phyloP scores from a whole-genome alignment of 2,888 invertebrate genomes.

The Acleris sparsana region DNA sequence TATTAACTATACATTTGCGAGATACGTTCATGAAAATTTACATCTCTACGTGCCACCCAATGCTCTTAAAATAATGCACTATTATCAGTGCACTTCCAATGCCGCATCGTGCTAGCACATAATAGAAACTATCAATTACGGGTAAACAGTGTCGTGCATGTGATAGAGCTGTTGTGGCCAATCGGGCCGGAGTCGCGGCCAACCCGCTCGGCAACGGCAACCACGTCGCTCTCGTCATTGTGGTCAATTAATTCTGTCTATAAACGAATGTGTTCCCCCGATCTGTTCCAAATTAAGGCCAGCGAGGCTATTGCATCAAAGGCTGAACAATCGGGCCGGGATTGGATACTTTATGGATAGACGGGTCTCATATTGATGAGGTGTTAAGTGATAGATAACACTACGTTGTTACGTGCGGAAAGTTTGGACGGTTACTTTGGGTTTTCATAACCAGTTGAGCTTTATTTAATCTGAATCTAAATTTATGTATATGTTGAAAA shows the following conservation, averaged over 20 bases:
- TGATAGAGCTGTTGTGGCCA: constrained; percentile 23
- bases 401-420: not conserved
- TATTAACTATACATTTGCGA: no score
- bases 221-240: constrained; percentile 31
- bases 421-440: no score
- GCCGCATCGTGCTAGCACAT: constrained; percentile 2
- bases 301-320: constrained; percentile 32
- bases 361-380: constrained; percentile 14
- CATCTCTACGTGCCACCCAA: no score
- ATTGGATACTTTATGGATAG: constrained; percentile 30
- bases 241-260: constrained; percentile 38
- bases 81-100: no score
- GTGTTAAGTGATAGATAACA: constrained; percentile 4
- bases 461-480: no score
- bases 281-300: constrained; percentile 39
- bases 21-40: no score
- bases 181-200: not conserved
- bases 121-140: constrained; percentile 17
- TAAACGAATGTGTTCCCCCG: constrained; percentile 35
- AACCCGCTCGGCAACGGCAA: constrained; percentile 32
- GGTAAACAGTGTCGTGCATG: constrained; percentile 19
- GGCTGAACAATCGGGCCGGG: constrained; percentile 21
- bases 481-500: no score
- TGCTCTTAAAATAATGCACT: no score
- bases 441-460: no score